Evolutionary conservation across 2,888 invertebrate species (phyloP).

Genomic region (Himalopsyche kuldschensis): DNA sequence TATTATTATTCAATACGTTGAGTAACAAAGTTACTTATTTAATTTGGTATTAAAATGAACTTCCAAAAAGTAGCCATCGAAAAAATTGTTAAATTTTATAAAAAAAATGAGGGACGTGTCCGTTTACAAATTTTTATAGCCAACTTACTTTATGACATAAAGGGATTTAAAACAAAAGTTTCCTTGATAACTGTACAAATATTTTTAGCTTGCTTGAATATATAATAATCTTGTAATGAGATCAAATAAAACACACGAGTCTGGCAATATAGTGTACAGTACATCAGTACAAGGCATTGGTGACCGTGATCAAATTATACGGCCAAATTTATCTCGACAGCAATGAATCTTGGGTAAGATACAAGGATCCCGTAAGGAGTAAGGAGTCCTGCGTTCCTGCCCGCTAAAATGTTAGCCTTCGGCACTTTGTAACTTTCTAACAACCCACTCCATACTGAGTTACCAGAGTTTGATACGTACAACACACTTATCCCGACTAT

Average conservation of each 20-base stretch:
- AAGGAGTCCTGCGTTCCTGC: neutral
- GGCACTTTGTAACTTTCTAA: conserved; percentile 25
- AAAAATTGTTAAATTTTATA: no score
- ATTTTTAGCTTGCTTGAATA: no score
- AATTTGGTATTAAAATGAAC: no score
- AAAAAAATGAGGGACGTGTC: no score
- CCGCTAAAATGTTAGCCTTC: conserved; percentile 10
- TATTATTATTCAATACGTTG: no score
- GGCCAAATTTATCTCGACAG: conserved; percentile 31
- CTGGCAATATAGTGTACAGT: neutral
- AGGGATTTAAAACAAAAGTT: no score
- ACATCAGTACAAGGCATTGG: neutral
- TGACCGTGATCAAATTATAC: conserved; percentile 29
- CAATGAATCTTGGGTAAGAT: conserved; percentile 31
- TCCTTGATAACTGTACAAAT: no score
- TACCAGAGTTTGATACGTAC: neutral
- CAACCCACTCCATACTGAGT: neutral
- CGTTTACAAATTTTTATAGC: no score
- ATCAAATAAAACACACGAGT: neutral
- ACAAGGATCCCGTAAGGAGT: conserved; percentile 9
- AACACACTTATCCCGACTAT: neutral
- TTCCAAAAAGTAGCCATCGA: no score
- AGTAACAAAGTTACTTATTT: no score
- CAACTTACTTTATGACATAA: no score
- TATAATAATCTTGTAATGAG: neutral